A percentile compares a stretch with the other conserved stretches of the same genome.
Evolutionary conservation across 2,113 vertebrate species (phyloP).

Genomic region (Bos javanicus): DNA sequence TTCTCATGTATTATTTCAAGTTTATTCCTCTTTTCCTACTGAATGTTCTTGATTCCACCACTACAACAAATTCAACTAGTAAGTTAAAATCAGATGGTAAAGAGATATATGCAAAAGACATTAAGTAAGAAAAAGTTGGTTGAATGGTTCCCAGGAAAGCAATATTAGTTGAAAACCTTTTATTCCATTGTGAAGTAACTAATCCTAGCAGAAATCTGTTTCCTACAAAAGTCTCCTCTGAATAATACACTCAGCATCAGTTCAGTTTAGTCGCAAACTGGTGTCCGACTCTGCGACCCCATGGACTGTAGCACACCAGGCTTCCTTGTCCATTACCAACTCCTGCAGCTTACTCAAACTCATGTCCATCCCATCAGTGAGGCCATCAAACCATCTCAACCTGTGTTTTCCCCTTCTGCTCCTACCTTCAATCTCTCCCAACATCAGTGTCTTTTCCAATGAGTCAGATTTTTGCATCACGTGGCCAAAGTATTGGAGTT

Average conservation of each 20-base stretch:
- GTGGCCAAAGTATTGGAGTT: neutral
- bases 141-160: neutral
- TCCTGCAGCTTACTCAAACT: neutral
- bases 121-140: neutral
- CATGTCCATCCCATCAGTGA: neutral
- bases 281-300: rapidly evolving
- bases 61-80: neutral
- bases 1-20: neutral
- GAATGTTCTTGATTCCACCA: neutral
- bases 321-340: neutral
- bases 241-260: neutral
- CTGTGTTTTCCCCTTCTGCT: neutral
- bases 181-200: neutral
- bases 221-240: neutral
- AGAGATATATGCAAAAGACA: neutral
- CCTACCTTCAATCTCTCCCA: neutral
- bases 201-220: neutral
- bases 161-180: neutral
- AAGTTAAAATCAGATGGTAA: neutral
- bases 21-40: neutral
- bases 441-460: neutral
- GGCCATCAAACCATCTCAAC: neutral
- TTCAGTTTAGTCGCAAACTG: neutral
- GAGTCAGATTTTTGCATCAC: rapidly evolving
- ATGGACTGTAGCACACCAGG: neutral